A percentile compares a stretch with the other conserved stretches of the same genome.
Conservation (phyloP, 1,140 invertebrate species). For the Trachymyrmex cornetzi region DNA sequence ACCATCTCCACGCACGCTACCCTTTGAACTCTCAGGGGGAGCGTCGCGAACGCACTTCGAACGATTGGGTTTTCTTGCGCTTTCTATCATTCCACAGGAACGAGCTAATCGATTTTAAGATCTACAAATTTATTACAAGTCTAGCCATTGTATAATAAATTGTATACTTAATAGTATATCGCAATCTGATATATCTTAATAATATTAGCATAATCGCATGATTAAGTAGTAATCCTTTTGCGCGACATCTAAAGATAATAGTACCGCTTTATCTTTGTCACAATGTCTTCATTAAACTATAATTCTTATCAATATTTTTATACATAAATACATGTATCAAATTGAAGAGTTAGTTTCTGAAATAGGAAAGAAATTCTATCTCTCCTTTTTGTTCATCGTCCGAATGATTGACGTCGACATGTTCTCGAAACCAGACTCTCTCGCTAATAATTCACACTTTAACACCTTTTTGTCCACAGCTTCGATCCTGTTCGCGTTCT, state of each 20-base stretch:
- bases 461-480: conserved; percentile 90
- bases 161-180: conserved; percentile 30
- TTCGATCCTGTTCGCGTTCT: conserved; percentile 99
- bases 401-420: conserved; percentile 64
- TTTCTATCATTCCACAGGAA: conserved; percentile 26
- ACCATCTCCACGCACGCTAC: conserved; percentile 62
- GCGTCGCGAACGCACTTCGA: conserved; percentile 39
- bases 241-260: background rate
- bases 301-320: conserved; percentile 1
- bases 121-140: background rate
- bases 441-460: conserved; percentile 73
- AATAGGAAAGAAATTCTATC: conserved; percentile 15
- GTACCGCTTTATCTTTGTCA: background rate
- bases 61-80: conserved; percentile 45
- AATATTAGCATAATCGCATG: conserved; percentile 13
- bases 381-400: conserved; percentile 23
- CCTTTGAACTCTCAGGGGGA: conserved; percentile 65
- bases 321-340: conserved; percentile 14
- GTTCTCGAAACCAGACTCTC: conserved; percentile 25
- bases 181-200: background rate
- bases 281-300: background rate
- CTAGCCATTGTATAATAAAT: conserved; percentile 5
- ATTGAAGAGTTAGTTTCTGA: background rate
- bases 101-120: conserved; percentile 15
- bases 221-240: conserved; percentile 7